These are phyloP conservation scores for Ichneumoninae sp. DNA, from an alignment of 2,888 invertebrate species.

Conservation along the genomic window DNA sequence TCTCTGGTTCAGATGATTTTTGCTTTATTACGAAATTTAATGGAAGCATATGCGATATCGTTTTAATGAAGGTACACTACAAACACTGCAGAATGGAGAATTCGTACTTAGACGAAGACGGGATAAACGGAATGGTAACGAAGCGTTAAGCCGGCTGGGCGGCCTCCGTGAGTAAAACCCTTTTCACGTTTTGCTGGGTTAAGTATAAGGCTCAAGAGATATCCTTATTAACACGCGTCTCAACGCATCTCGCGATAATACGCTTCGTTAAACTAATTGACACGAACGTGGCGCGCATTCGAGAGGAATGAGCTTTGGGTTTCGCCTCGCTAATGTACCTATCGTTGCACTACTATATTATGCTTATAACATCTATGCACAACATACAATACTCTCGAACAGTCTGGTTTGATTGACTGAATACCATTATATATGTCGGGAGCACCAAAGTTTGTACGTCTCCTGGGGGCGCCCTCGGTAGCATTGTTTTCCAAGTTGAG, in stretches of 20 bases:
- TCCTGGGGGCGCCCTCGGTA: slow-evolving; percentile 12
- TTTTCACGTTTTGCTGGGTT: slow-evolving; percentile 23
- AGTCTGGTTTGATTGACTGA: slow-evolving; percentile 58
- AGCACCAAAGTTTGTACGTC: slow-evolving; percentile 58
- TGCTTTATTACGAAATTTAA: neutral
- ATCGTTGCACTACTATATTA: slow-evolving; percentile 1
- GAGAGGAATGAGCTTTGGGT: slow-evolving; percentile 22
- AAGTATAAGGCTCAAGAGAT: slow-evolving; percentile 38
- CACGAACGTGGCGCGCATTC: slow-evolving; percentile 39
- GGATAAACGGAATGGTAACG: neutral
- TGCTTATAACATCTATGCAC: slow-evolving; percentile 6
- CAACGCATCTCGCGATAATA: slow-evolving; percentile 60
- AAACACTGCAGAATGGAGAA: slow-evolving; percentile 1
- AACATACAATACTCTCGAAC: slow-evolving; percentile 34
- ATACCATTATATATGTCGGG: slow-evolving; percentile 54
- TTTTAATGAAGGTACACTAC: slow-evolving; percentile 46
- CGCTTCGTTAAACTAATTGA: slow-evolving; percentile 63
- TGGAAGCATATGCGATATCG: slow-evolving; percentile 14
- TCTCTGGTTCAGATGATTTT: too few relatives aligned
- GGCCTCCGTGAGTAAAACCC: neutral
- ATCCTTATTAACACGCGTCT: slow-evolving; percentile 56
- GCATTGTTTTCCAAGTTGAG: slow-evolving; percentile 57
- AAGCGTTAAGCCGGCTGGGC: neutral
- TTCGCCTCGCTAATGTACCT: slow-evolving; percentile 8
- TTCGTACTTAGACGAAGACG: slow-evolving; percentile 8